Conservation (phyloP, 1,140 invertebrate species). For the Drosophila pachea region DNA sequence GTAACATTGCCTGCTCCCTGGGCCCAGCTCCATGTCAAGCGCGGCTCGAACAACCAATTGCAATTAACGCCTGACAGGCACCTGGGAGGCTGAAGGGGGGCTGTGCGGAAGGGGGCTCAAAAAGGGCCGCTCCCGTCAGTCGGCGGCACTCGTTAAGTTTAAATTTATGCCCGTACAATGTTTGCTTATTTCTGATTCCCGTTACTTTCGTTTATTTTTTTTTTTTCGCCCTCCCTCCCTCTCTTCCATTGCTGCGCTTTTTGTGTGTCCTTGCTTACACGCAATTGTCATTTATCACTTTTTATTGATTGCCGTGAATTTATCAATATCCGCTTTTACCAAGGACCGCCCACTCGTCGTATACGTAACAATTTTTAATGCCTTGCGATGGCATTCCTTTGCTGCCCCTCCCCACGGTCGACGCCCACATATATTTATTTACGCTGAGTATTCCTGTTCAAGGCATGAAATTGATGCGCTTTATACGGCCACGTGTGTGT, state of each 20-base stretch:
- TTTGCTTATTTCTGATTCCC: slow-evolving; percentile 51
- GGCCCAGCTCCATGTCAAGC: slow-evolving; percentile 8
- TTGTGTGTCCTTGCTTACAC: slow-evolving; percentile 56
- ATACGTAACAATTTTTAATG: slow-evolving; percentile 74
- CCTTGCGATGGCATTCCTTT: slow-evolving; percentile 49
- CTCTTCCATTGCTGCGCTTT: slow-evolving; percentile 6
- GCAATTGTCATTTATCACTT: slow-evolving; percentile 76
- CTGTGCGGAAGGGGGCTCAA: background rate
- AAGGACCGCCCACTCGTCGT: slow-evolving; percentile 45
- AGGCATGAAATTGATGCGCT: slow-evolving; percentile 76
- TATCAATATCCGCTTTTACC: slow-evolving; percentile 73
- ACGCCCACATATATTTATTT: slow-evolving; percentile 2
- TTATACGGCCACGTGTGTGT: slow-evolving; percentile 32
- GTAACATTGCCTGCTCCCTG: slow-evolving; percentile 26
- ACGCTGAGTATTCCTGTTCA: slow-evolving; percentile 52
- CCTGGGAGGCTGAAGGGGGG: background rate
- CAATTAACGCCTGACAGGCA: slow-evolving; percentile 47
- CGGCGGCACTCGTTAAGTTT: slow-evolving; percentile 57
- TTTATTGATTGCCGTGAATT: slow-evolving; percentile 76
- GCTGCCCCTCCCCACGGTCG: background rate
- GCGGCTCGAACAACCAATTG: slow-evolving; percentile 34
- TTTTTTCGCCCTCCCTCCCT: slow-evolving; percentile 21
- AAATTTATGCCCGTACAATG: slow-evolving; percentile 58
- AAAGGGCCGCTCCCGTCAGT: background rate
- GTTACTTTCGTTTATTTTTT: slow-evolving; percentile 29